Evolutionary conservation across 2,888 invertebrate species (phyloP).

Genomic region (Tenthredo mesomela): DNA sequence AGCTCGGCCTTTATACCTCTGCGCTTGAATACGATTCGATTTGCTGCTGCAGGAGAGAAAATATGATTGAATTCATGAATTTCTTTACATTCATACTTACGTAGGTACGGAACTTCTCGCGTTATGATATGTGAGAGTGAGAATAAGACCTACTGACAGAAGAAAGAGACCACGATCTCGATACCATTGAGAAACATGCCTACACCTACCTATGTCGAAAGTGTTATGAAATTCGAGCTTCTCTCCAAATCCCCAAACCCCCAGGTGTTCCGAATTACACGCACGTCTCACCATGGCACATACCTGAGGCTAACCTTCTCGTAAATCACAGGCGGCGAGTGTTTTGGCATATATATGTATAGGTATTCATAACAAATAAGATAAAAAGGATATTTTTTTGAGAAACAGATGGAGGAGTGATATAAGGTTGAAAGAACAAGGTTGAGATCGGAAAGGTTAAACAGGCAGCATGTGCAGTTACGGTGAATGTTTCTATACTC

Average conservation of each 20-base stretch:
- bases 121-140: neutral
- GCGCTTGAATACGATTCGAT: slow-evolving; percentile 20
- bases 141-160: slow-evolving; percentile 15
- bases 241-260: slow-evolving; percentile 20
- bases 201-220: neutral
- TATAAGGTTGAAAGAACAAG: neutral
- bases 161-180: neutral
- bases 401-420: neutral
- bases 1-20: neutral
- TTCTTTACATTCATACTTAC: neutral
- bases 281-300: neutral
- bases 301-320: slow-evolving; percentile 20
- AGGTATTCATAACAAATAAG: neutral
- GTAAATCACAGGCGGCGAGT: neutral
- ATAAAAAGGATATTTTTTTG: neutral
- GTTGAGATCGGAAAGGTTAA: neutral
- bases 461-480: neutral
- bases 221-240: slow-evolving; percentile 46
- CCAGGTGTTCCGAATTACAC: slow-evolving; percentile 41
- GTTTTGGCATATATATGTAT: neutral
- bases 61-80: slow-evolving; percentile 27
- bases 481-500: neutral
- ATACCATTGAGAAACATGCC: slow-evolving; percentile 26
- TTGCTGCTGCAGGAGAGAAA: slow-evolving; percentile 20
- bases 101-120: neutral